Conservation (phyloP, 2,888 invertebrate species). For the Dinocampus coccinellae region DNA sequence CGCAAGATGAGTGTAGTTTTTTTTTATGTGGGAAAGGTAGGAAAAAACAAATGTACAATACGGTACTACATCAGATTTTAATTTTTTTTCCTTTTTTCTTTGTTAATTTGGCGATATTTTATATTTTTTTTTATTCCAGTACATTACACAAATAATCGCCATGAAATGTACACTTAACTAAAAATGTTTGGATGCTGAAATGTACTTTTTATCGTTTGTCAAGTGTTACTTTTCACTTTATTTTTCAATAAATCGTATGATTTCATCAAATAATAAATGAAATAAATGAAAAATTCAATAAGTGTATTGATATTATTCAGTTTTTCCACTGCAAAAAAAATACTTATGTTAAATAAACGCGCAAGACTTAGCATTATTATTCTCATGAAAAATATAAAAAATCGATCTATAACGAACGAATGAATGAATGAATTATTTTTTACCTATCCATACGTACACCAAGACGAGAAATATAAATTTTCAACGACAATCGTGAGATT, state of each 20-base stretch:
- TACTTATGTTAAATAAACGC: slow-evolving; percentile 7
- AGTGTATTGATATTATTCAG: neutral
- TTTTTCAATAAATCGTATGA: slow-evolving; percentile 50
- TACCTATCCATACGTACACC: neutral
- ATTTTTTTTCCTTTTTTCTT: neutral
- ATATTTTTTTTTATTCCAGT: slow-evolving; percentile 30
- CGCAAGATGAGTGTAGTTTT: slow-evolving; percentile 55
- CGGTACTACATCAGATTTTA: slow-evolving; percentile 49
- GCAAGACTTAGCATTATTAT: slow-evolving; percentile 10
- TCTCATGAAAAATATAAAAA: slow-evolving; percentile 14
- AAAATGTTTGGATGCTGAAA: slow-evolving; percentile 52
- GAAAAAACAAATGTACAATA: slow-evolving; percentile 64
- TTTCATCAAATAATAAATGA: slow-evolving; percentile 4
- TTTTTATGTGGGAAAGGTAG: slow-evolving; percentile 48
- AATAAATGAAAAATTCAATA: slow-evolving; percentile 7
- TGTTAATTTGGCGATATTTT: slow-evolving; percentile 21
- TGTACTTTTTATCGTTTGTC: slow-evolving; percentile 12
- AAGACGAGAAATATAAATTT: neutral
- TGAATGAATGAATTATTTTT: slow-evolving; percentile 4
- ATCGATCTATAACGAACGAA: neutral
- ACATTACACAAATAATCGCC: slow-evolving; percentile 27
- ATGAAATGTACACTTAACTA: slow-evolving; percentile 56
- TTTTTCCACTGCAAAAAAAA: slow-evolving; percentile 12
- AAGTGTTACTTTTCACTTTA: slow-evolving; percentile 19
- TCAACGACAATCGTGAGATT: neutral